phyloP scores from a whole-genome alignment of 2,888 invertebrate genomes.

The Phyto melanocephala region DNA sequence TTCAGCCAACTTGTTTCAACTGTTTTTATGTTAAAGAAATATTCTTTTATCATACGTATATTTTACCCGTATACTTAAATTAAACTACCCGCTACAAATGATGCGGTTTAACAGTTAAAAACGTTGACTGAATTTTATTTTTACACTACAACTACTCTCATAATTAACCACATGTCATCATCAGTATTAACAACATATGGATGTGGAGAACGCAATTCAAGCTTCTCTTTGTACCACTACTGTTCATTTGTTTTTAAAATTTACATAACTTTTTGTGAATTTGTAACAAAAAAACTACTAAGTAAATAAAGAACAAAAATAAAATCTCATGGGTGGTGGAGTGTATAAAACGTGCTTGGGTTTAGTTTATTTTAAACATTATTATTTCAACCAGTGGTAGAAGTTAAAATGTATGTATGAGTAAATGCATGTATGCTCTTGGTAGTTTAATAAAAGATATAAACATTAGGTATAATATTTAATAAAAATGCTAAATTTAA shows the following conservation, averaged over 20 bases:
- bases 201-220: slow-evolving; percentile 1
- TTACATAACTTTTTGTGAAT: neutral
- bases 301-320: neutral
- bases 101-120: neutral
- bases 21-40: no score
- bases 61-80: no score
- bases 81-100: neutral
- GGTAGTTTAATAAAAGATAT: no score
- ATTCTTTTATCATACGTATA: no score
- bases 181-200: slow-evolving; percentile 12
- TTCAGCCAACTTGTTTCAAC: no score
- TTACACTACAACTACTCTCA: neutral
- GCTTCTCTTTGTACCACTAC: neutral
- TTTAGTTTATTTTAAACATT: slow-evolving; percentile 1
- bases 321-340: neutral
- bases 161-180: slow-evolving; percentile 40
- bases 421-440: no score
- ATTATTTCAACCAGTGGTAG: neutral
- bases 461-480: no score
- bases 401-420: no score
- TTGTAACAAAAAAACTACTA: neutral
- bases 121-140: neutral
- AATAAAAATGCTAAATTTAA: no score
- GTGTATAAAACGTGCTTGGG: slow-evolving; percentile 4
- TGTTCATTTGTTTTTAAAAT: neutral